Percentiles rank a stretch among this genome's conserved stretches.
Evolutionary conservation across 2,113 vertebrate genomes (phyloP).

Genomic region (Mixornis gularis): DNA sequence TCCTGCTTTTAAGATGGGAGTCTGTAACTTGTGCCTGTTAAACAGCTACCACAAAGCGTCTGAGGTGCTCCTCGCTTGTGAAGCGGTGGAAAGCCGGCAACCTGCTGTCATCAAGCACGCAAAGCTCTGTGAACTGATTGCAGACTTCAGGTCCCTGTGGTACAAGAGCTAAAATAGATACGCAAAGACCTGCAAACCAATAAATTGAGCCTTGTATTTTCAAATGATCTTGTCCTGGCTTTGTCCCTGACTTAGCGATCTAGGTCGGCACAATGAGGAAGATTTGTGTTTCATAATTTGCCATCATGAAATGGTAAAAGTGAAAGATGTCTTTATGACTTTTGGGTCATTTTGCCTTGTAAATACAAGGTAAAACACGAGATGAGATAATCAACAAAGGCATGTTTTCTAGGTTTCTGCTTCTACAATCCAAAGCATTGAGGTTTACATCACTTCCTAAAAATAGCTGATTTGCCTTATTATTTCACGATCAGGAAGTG

Average conservation of each 20-base stretch:
- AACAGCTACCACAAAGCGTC: neutral
- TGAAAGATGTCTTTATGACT: neutral
- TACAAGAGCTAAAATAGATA: neutral
- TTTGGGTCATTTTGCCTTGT: neutral
- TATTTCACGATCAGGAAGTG: neutral
- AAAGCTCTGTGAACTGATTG: neutral
- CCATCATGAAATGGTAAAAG: neutral
- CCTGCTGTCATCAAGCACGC: accelerated
- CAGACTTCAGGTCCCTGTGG: neutral
- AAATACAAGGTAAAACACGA: neutral
- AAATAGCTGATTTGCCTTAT: neutral
- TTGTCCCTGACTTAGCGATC: neutral
- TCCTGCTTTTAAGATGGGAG: neutral
- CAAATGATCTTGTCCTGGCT: neutral
- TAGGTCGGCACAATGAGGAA: neutral
- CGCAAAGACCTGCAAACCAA: neutral
- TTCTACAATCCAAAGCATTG: neutral
- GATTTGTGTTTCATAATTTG: neutral
- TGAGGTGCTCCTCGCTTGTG: neutral
- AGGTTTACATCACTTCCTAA: neutral
- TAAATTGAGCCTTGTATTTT: neutral
- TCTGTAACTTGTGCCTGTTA: neutral
- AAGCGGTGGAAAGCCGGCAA: accelerated
- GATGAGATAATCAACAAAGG: neutral
- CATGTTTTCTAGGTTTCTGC: neutral